Conservation (phyloP, 2,888 invertebrate genomes). For the Caenorhabditis doughertyi region DNA sequence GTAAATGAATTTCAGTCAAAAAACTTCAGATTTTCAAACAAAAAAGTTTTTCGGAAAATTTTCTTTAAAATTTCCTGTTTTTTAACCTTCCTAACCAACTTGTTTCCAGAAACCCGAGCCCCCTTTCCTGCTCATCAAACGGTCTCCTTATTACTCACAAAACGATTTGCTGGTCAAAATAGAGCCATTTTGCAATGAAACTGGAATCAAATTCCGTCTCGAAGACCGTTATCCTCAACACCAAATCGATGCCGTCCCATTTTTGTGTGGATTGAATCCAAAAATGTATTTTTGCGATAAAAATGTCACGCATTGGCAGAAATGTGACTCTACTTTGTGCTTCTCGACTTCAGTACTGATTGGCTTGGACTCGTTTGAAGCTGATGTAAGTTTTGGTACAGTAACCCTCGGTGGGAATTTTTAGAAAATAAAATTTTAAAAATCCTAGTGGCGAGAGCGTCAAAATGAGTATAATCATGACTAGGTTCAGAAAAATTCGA, state of each 20-base stretch:
- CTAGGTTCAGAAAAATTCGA: background rate
- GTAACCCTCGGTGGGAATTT: too few relatives aligned
- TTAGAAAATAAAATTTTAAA: background rate
- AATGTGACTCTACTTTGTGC: slow-evolving; percentile 63
- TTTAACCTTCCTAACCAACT: too few relatives aligned
- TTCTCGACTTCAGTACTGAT: slow-evolving; percentile 59
- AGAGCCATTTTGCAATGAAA: slow-evolving; percentile 77
- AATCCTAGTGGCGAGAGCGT: background rate
- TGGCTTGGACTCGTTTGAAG: slow-evolving; percentile 41
- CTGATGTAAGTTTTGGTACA: slow-evolving; percentile 57
- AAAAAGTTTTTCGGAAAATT: too few relatives aligned
- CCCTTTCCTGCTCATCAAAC: slow-evolving; percentile 58
- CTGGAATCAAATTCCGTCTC: slow-evolving; percentile 57
- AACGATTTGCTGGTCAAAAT: slow-evolving; percentile 72
- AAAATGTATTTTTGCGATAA: slow-evolving; percentile 65
- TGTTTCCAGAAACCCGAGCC: slow-evolving; percentile 53
- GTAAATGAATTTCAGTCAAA: background rate
- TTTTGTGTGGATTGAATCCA: slow-evolving; percentile 59
- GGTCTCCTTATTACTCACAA: slow-evolving; percentile 43
- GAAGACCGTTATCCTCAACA: slow-evolving; percentile 57
- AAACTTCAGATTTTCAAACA: background rate
- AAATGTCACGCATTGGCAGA: slow-evolving; percentile 50
- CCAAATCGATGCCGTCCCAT: slow-evolving; percentile 59
- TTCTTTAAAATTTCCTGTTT: too few relatives aligned
- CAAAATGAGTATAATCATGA: background rate